These are phyloP conservation scores for Thinocorus orbignyianus DNA, from an alignment of 2,113 vertebrate species.

Conservation along the genomic window DNA sequence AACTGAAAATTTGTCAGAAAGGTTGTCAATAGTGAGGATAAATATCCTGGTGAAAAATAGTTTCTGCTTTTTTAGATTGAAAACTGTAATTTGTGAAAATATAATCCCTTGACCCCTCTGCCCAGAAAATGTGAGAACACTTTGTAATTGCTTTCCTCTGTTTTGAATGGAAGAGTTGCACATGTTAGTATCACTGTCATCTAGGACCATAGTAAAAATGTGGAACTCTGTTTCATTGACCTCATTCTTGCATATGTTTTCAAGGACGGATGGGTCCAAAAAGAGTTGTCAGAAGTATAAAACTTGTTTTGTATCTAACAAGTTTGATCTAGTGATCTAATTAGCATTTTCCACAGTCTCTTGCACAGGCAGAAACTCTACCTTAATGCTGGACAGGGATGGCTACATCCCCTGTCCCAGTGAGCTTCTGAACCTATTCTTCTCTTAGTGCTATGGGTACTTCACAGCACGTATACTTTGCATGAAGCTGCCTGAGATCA, in stretches of 20 bases:
- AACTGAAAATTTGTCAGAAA: neutral
- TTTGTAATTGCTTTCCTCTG: neutral
- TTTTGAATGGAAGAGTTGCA: neutral
- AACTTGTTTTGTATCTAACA: neutral
- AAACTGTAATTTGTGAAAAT: neutral
- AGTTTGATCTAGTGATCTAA: neutral
- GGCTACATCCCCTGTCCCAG: neutral
- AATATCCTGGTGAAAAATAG: neutral
- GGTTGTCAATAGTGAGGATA: neutral
- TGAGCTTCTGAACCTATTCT: neutral
- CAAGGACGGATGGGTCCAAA: neutral
- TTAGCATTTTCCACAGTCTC: neutral
- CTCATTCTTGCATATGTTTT: neutral
- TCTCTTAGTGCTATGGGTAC: neutral
- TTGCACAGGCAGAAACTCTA: neutral
- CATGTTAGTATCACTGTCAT: neutral
- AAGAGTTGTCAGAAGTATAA: neutral
- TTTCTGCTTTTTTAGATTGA: neutral
- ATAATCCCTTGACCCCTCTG: neutral
- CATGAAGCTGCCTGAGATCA: neutral
- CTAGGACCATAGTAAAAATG: neutral
- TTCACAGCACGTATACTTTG: neutral
- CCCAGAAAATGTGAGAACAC: neutral
- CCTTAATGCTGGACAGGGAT: neutral
- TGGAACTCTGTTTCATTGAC: neutral